A percentile compares a stretch with the other conserved stretches of the same genome.
Conservation (phyloP, 2,113 vertebrate genomes). For the Clupea harengus region DNA sequence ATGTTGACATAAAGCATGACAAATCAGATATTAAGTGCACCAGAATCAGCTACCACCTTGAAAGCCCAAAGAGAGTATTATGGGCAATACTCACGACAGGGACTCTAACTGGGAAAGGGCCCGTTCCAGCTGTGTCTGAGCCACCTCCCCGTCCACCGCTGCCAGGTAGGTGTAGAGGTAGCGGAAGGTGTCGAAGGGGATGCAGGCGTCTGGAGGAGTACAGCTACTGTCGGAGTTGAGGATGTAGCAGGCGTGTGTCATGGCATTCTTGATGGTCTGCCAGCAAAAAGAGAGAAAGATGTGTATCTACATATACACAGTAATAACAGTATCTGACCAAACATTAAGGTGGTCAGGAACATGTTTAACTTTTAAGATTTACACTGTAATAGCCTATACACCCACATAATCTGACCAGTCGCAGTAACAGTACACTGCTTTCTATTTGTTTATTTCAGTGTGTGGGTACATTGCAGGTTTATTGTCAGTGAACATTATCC, state of each 20-base stretch:
- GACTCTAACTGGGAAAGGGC: constrained; percentile 40
- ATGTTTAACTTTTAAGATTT: neutral
- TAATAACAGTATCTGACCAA: neutral
- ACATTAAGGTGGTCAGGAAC: neutral
- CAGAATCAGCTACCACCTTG: neutral
- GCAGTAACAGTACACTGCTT: too few species aligned
- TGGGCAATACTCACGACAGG: constrained; percentile 57
- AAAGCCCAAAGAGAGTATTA: neutral
- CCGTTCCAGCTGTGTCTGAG: constrained; percentile 60
- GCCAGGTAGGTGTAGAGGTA: constrained; percentile 69
- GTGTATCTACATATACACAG: neutral
- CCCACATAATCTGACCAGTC: too few species aligned
- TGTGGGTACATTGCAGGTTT: neutral
- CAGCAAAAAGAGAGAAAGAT: constrained; percentile 20
- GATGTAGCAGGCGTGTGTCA: constrained; percentile 66
- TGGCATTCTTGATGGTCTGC: constrained; percentile 67
- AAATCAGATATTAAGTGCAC: neutral
- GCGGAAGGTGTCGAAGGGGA: constrained; percentile 66
- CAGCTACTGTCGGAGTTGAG: constrained; percentile 55
- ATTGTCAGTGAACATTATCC: neutral
- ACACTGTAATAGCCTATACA: too few species aligned
- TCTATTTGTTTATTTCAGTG: too few species aligned
- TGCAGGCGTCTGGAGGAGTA: constrained; percentile 49
- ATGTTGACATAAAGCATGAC: neutral
- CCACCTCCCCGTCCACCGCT: constrained; percentile 65